A percentile compares a stretch with the other conserved stretches of the same genome.
phyloP scores from a whole-genome alignment of 2,113 vertebrate species.

The Thalassoma bifasciatum region DNA sequence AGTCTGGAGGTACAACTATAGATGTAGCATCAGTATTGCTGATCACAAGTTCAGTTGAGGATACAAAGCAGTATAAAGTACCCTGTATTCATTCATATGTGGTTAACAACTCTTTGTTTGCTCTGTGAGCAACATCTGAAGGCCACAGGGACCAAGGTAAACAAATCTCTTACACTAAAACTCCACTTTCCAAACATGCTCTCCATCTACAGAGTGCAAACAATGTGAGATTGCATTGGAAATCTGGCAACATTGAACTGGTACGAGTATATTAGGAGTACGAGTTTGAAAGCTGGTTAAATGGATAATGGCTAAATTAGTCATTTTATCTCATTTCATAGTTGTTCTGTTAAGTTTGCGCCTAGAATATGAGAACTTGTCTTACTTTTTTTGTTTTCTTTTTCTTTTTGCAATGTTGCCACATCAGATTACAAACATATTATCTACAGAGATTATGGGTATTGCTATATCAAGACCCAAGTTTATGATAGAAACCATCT shows the following conservation, averaged over 20 bases:
- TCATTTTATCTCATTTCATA: neutral
- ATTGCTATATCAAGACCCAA: neutral
- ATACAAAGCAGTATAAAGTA: slow-evolving; percentile 34
- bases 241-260: neutral
- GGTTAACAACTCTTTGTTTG: slow-evolving; percentile 10
- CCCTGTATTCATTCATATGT: slow-evolving; percentile 33
- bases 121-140: neutral
- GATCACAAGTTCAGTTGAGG: neutral
- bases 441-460: neutral
- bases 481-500: neutral
- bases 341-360: neutral
- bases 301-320: neutral
- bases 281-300: slow-evolving; percentile 4
- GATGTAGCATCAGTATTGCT: slow-evolving; percentile 5
- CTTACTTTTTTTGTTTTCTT: neutral
- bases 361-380: neutral
- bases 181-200: neutral
- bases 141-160: neutral
- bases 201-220: neutral
- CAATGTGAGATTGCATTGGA: neutral
- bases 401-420: neutral
- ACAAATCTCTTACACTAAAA: neutral
- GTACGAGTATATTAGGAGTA: neutral
- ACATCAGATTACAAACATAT: neutral
- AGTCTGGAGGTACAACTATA: neutral